Base-by-base conservation (phyloP, 1,140 invertebrate genomes). In the Leptinotarsa lineolata region DNA sequence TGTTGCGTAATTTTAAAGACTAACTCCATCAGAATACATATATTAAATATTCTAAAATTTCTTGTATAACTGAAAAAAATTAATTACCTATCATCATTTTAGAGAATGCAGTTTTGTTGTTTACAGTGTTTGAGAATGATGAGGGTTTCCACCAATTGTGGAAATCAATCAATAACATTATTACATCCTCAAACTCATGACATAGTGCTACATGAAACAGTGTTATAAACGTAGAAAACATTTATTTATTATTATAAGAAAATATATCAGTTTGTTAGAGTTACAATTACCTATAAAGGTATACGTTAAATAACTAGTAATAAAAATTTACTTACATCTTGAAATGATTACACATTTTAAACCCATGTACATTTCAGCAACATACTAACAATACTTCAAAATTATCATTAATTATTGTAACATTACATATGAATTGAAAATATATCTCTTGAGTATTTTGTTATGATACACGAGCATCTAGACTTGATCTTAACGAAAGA, bases 401-500 rank as follows among this genome's bases (percentile, higher is more conserved):
- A 76, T 73, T 48, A 69, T 67, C 48, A n/a, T n/a, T 22, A 60
- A 65, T 74, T 44, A 72, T 66, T 54, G 18, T 22, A 61, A 69
- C 68, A 69, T 54, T 68, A n/a, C 54, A 69, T 69, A 69, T 24
- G 22, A 63, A 44, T 63, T 61, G n/a, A 54, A 54, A 54, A 54
- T 54, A 54, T 54, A 54, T 54, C n/a, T 70, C 30, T 21, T 4
- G 44, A 60, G 20, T 66, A 22, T 16, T 61, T 45, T 66, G 68
- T 80, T 80, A 80, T 58, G 78, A 76, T 71, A 69, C 78, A 82
- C 82, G 89, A 83, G 90, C 88, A 80, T 92, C 92, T 58, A 95
- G 87, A 73, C 92, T 92, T 61, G 95, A 90, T 78, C 95, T 87
- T n/a, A 98, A 86, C 1, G 92, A 90, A 20, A 98, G 86, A 70